phyloP scores from a whole-genome alignment of 2,797 vertebrate genomes.

The Toxotes lorentzi region DNA sequence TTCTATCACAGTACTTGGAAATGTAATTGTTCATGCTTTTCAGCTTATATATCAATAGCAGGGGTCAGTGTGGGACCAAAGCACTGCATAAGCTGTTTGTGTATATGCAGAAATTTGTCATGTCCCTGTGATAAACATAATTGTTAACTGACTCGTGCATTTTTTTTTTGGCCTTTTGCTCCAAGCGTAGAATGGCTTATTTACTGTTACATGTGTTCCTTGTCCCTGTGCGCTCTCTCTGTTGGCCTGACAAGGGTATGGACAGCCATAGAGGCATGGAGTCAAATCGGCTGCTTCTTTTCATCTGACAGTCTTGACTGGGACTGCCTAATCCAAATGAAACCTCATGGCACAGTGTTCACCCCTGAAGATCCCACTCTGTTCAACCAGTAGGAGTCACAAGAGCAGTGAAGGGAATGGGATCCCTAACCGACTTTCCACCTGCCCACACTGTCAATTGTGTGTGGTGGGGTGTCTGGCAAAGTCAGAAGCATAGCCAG shows the following conservation, averaged over 20 bases:
- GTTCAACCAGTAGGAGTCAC: conserved; percentile 34
- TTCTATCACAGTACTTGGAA: not conserved
- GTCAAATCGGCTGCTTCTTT: conserved; percentile 45
- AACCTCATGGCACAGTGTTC: conserved; percentile 23
- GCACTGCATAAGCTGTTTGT: not conserved
- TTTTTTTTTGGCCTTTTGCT: conserved; percentile 11
- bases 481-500: conserved; percentile 18
- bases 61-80: conserved; percentile 6
- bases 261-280: conserved; percentile 25
- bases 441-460: conserved; percentile 17
- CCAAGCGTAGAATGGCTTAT: conserved; percentile 16
- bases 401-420: conserved; percentile 26
- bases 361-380: conserved; percentile 37
- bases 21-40: conserved; percentile 9
- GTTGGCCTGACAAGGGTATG: conserved; percentile 30
- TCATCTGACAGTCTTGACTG: conserved; percentile 46
- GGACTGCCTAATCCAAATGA: conserved; percentile 34
- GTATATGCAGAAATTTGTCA: not conserved
- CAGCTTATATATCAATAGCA: not conserved
- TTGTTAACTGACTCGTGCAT: not conserved
- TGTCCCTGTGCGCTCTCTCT: conserved; percentile 10
- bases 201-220: conserved; percentile 37
- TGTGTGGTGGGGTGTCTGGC: not conserved
- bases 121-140: conserved; percentile 1
- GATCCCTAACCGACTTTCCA: conserved; percentile 38